A percentile compares a stretch with the other conserved stretches of the same genome.
Conservation (phyloP, 2,888 invertebrate genomes). For the Acrocera orbiculus region DNA sequence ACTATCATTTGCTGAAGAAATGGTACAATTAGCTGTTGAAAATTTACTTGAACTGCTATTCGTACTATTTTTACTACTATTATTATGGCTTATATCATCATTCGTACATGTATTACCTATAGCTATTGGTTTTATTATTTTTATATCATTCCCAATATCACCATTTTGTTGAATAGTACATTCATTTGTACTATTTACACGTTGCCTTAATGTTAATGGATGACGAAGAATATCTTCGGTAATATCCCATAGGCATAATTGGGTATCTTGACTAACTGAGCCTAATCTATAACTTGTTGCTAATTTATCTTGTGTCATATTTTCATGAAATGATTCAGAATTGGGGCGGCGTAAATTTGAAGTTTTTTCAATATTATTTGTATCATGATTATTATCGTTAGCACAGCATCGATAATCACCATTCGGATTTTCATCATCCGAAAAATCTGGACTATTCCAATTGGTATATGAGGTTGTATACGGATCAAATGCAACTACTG, state of each 20-base stretch:
- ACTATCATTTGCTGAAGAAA: conserved; percentile 24
- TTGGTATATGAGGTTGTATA: conserved; percentile 58
- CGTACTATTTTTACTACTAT: conserved; percentile 21
- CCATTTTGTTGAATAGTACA: conserved; percentile 20
- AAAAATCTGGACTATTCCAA: conserved; percentile 37
- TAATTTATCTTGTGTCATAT: conserved; percentile 30
- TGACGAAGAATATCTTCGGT: conserved; percentile 84
- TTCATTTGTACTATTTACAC: conserved; percentile 22
- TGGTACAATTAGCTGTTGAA: conserved; percentile 31
- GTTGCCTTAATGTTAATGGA: conserved; percentile 33
- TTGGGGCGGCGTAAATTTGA: conserved; percentile 20
- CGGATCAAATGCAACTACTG: conserved; percentile 87
- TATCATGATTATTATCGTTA: conserved; percentile 21
- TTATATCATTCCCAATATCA: conserved; percentile 24
- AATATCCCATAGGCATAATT: conserved; percentile 95
- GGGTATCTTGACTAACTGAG: conserved; percentile 95
- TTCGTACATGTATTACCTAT: conserved; percentile 7
- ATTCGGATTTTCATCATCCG: conserved; percentile 37
- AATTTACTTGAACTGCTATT: conserved; percentile 29
- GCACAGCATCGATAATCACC: conserved; percentile 24
- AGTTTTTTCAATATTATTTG: conserved; percentile 20
- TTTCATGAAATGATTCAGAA: conserved; percentile 25
- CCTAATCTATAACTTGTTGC: conserved; percentile 69
- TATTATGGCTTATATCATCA: conserved; percentile 17
- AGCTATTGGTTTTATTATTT: conserved; percentile 27